A percentile compares a stretch with the other conserved stretches of the same genome.
These are phyloP conservation scores for Araneus ventricosus DNA, from an alignment of 1,140 invertebrate species.

Conservation along the genomic window DNA sequence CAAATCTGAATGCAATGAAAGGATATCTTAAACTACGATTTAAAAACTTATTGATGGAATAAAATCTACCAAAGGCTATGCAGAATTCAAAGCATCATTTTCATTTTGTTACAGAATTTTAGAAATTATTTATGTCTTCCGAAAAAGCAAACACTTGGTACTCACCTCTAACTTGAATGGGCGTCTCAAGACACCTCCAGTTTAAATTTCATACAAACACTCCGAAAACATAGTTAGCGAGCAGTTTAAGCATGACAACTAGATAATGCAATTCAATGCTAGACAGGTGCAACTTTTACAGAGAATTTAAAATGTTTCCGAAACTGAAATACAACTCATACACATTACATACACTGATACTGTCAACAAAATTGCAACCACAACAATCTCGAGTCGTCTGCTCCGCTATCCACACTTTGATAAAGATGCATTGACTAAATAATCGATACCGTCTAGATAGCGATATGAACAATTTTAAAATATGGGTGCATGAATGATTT, in stretches of 20 bases:
- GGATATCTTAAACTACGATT: too few species aligned
- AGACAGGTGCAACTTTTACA: too few species aligned
- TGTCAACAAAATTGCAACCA: background rate
- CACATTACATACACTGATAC: too few species aligned
- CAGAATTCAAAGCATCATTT: too few species aligned
- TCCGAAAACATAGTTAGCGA: background rate
- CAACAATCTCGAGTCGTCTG: background rate
- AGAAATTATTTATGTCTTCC: too few species aligned
- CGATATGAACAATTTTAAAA: too few species aligned
- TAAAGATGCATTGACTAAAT: background rate
- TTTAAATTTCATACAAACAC: background rate
- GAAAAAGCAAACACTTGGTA: background rate
- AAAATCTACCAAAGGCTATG: too few species aligned
- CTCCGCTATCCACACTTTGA: background rate
- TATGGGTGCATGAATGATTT: too few species aligned
- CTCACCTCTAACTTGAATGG: background rate
- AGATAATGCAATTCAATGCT: background rate
- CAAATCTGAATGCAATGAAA: too few species aligned
- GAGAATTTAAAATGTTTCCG: background rate
- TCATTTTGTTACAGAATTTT: too few species aligned
- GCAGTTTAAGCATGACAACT: background rate
- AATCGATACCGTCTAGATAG: too few species aligned
- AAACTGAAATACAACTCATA: background rate
- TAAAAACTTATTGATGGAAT: too few species aligned
- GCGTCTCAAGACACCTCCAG: background rate